phyloP scores from a whole-genome alignment of 2,888 invertebrate genomes.

The Melanchra persicariae region DNA sequence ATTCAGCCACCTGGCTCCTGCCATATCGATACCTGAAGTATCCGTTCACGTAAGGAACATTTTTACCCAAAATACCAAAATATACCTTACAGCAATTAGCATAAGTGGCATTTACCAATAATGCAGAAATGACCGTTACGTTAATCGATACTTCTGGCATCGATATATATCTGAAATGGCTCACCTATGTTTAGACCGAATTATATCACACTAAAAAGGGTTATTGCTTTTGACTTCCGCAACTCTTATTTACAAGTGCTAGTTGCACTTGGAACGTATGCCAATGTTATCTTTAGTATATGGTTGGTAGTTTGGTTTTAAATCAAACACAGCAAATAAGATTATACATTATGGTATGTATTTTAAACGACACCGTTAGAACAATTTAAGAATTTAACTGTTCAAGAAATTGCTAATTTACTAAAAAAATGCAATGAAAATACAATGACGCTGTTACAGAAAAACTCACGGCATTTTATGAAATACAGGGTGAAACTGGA shows the following conservation, averaged over 20 bases:
- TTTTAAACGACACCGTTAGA: constrained; percentile 44
- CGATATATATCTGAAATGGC: not conserved
- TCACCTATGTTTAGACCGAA: constrained; percentile 3
- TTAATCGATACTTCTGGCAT: too few species aligned
- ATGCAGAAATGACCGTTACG: too few species aligned
- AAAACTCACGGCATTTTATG: constrained; percentile 10
- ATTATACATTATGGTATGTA: constrained; percentile 66
- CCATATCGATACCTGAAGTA: too few species aligned
- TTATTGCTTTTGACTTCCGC: not conserved
- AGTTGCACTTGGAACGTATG: not conserved
- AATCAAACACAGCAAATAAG: constrained; percentile 52
- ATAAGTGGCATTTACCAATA: too few species aligned
- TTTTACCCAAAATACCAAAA: too few species aligned
- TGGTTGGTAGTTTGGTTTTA: not conserved
- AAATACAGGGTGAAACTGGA: constrained; percentile 1
- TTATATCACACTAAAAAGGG: constrained; percentile 7
- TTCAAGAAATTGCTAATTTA: constrained; percentile 24
- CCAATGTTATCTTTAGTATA: not conserved
- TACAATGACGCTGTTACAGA: constrained; percentile 27
- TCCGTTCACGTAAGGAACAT: too few species aligned
- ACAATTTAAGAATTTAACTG: constrained; percentile 34
- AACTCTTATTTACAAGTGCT: not conserved
- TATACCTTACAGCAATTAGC: too few species aligned
- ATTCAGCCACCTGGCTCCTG: not conserved
- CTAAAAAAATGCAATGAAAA: constrained; percentile 56